phyloP scores from a whole-genome alignment of 2,113 vertebrate species.

The Percina caprodes region DNA sequence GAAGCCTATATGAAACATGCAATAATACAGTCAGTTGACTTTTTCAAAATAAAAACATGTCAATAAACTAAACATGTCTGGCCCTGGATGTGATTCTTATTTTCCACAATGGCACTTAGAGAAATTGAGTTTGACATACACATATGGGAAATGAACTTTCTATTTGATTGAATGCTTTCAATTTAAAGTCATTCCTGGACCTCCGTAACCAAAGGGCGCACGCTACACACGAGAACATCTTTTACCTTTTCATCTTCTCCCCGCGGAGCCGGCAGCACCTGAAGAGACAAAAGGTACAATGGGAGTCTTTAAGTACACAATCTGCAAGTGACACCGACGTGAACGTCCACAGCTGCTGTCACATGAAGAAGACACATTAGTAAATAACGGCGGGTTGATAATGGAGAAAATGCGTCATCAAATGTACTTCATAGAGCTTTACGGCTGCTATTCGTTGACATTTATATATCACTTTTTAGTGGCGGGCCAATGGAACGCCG shows the following conservation, averaged over 20 bases:
- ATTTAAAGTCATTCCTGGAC: slow-evolving; percentile 58
- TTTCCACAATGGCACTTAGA: too few species aligned
- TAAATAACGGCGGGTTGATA: slow-evolving; percentile 84
- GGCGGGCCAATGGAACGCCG: slow-evolving; percentile 82
- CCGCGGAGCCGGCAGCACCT: slow-evolving; percentile 36
- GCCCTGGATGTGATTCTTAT: too few species aligned
- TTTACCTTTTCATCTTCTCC: slow-evolving; percentile 10
- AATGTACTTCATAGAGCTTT: slow-evolving; percentile 83
- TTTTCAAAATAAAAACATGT: too few species aligned
- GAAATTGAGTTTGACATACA: not conserved
- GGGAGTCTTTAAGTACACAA: slow-evolving; percentile 8
- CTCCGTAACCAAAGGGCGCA: slow-evolving; percentile 53
- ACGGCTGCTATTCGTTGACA: slow-evolving; percentile 80
- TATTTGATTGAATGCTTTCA: slow-evolving; percentile 72
- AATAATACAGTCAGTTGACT: too few species aligned
- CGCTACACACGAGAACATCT: slow-evolving; percentile 39
- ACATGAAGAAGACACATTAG: slow-evolving; percentile 72
- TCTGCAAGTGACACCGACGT: not conserved
- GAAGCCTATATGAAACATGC: too few species aligned
- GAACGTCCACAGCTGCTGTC: slow-evolving; percentile 38
- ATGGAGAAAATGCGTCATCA: slow-evolving; percentile 82
- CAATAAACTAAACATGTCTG: too few species aligned
- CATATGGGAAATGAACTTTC: slow-evolving; percentile 67
- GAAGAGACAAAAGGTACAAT: slow-evolving; percentile 15
- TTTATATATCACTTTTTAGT: slow-evolving; percentile 88